Percentiles rank a stretch among this genome's conserved stretches.
These are phyloP conservation scores for Perognathus longimembris DNA, from an alignment of 2,113 vertebrate species.

Conservation along the genomic window DNA sequence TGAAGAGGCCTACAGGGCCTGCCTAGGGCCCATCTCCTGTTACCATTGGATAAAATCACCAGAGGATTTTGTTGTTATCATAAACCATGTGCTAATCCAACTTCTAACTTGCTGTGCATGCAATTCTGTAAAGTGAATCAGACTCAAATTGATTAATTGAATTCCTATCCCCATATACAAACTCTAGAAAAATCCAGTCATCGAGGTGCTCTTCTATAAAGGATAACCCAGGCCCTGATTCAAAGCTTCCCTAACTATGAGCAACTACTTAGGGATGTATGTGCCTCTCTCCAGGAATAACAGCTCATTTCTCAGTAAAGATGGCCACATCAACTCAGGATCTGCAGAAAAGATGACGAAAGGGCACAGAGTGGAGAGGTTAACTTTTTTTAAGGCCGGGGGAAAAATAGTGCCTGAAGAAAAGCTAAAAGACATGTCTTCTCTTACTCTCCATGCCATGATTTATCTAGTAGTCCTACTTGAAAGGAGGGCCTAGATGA, in stretches of 20 bases:
- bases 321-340: not conserved
- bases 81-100: not conserved
- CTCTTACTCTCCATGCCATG: not conserved
- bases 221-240: conserved; percentile 16
- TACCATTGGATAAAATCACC: not conserved
- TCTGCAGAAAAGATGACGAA: conserved; percentile 26
- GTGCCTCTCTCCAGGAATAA: not conserved
- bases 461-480: not conserved
- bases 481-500: not conserved
- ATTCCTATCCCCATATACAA: not conserved
- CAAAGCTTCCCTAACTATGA: conserved; percentile 35
- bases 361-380: not conserved
- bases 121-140: conserved; percentile 12
- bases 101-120: not conserved
- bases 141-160: not conserved
- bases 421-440: not conserved
- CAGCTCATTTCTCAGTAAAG: conserved; percentile 10
- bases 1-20: not conserved
- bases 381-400: conserved; percentile 8
- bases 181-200: conserved; percentile 35
- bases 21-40: not conserved
- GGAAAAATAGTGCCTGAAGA: not conserved
- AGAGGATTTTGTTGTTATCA: not conserved
- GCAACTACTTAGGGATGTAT: conserved; percentile 1
- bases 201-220: conserved; percentile 12